These are phyloP conservation scores for Rapana venosa DNA, from an alignment of 2,888 invertebrate species.

Conservation along the genomic window DNA sequence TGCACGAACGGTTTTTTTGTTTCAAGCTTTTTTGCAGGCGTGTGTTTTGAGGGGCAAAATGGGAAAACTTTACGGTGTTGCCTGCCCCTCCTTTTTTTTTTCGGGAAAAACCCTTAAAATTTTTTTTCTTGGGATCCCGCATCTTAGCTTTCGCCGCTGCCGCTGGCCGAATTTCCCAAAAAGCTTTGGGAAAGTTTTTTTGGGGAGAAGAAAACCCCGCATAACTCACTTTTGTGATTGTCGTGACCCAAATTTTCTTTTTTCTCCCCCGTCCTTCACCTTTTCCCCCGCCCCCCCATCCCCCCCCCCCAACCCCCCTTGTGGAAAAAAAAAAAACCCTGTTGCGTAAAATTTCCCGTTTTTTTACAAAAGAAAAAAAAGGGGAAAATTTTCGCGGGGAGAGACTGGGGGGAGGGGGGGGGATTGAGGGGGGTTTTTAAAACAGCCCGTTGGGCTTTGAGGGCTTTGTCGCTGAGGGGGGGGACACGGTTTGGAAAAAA, in stretches of 20 bases:
- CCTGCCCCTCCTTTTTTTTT: neutral
- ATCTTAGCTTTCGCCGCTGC: neutral
- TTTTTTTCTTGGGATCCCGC: neutral
- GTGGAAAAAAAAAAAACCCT: neutral
- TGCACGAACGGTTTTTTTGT: neutral
- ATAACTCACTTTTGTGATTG: neutral
- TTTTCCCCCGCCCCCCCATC: neutral
- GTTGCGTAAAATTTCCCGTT: constrained; percentile 23
- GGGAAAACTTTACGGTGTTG: constrained; percentile 20
- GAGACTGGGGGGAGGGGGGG: neutral
- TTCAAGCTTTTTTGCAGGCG: constrained; percentile 6
- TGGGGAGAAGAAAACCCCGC: neutral
- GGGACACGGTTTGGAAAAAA: neutral
- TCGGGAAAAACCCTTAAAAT: neutral
- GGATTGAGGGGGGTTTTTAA: neutral
- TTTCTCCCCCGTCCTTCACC: neutral
- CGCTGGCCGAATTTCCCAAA: neutral
- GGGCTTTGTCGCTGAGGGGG: neutral
- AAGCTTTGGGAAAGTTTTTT: neutral
- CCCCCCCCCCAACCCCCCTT: neutral
- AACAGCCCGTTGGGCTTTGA: neutral
- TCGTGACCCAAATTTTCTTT: neutral
- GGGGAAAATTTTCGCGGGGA: neutral
- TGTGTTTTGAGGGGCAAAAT: neutral
- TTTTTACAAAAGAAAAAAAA: constrained; percentile 14